Percentiles rank a stretch among this genome's conserved stretches.
Conservation (phyloP, 2,113 vertebrate genomes). For the Platanista minor region DNA sequence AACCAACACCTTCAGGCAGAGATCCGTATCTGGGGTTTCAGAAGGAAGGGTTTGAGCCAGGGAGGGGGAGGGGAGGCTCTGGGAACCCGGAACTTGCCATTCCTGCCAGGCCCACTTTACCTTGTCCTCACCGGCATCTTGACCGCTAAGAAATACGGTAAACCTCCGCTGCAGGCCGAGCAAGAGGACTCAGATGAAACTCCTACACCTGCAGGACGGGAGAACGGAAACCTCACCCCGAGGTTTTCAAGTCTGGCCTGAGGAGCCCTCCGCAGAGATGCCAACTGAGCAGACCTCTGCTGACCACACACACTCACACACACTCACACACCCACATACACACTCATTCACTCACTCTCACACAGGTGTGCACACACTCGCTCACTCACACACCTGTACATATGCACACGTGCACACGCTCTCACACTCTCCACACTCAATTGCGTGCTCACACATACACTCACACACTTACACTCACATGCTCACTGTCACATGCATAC, state of each 20-base stretch:
- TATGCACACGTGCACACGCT: neutral
- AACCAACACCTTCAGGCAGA: neutral
- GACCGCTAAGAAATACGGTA: neutral
- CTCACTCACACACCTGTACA: too few relatives aligned
- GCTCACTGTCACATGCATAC: neutral
- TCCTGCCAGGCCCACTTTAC: neutral
- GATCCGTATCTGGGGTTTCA: neutral
- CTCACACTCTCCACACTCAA: neutral
- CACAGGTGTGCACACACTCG: neutral
- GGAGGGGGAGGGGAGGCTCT: neutral
- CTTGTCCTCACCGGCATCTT: neutral
- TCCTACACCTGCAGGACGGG: accelerated
- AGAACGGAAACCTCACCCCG: neutral
- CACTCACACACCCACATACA: accelerated
- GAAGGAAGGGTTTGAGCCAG: neutral
- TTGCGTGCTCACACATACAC: neutral
- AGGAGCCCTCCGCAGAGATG: too few relatives aligned
- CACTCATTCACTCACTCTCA: neutral
- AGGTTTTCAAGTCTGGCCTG: neutral
- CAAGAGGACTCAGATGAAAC: neutral
- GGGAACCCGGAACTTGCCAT: neutral
- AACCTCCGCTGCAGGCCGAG: neutral
- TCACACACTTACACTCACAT: neutral
- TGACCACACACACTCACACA: neutral
- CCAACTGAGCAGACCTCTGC: too few relatives aligned